Percentiles rank a stretch among this genome's conserved stretches.
Conservation (phyloP, 2,797 vertebrate genomes). For the Scolopax bukidnonensis region DNA sequence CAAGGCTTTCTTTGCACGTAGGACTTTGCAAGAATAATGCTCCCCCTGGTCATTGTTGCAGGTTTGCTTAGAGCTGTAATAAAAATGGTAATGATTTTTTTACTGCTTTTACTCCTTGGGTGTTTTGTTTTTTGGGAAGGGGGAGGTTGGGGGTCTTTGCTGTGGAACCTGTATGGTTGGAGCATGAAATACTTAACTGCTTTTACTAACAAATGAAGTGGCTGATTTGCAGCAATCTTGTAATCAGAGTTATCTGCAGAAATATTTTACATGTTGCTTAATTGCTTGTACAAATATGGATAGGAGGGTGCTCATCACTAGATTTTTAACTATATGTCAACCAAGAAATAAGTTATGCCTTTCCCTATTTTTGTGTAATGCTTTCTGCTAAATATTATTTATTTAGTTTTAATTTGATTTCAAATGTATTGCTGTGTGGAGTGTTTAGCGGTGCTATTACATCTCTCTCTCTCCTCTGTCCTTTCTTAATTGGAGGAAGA, state of each 20-base stretch:
- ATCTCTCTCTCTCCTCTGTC: not conserved
- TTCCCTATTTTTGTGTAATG: not conserved
- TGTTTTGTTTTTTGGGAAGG: not conserved
- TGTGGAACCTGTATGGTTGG: not conserved
- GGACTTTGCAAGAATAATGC: constrained; percentile 54
- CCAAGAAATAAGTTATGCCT: not conserved
- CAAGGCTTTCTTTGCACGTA: constrained; percentile 11
- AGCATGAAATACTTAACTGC: not conserved
- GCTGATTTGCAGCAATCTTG: not conserved
- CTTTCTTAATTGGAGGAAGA: not conserved
- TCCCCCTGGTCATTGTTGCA: constrained; percentile 46
- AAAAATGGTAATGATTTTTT: constrained; percentile 51
- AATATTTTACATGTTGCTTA: not conserved
- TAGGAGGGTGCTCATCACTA: not conserved
- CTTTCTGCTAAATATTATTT: not conserved
- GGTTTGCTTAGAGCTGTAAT: constrained; percentile 58
- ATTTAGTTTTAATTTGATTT: not conserved
- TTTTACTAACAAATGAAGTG: not conserved
- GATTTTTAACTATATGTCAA: not conserved
- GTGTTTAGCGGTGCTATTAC: not conserved
- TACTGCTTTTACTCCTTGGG: not conserved
- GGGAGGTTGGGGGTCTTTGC: not conserved
- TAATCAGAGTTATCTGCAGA: not conserved
- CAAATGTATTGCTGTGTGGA: not conserved
- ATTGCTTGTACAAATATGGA: not conserved